Base-by-base conservation (phyloP, 2,888 invertebrate genomes). In the Eupithecia subfuscata region DNA sequence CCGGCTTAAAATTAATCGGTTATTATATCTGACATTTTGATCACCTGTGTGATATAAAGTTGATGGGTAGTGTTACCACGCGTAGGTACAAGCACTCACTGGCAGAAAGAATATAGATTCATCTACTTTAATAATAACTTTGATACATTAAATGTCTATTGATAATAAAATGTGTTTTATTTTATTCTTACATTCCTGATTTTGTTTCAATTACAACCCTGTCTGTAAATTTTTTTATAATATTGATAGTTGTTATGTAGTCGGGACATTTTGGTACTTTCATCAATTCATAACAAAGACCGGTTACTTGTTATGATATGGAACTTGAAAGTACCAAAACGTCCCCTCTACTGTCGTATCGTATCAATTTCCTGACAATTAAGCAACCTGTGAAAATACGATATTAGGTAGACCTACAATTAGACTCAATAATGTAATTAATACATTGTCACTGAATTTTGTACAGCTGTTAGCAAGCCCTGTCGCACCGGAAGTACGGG, bases 1-100 rank as follows among this genome's bases (percentile, higher is more conserved):
- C 83, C 81, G 83, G 82, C 80, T 82, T 80, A 76, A 78, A 71
- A 74, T 70, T 75, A 82, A 82, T 75, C 75, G 73, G 79, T 81
- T 85, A 84, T 86, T 85, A 86, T 82, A 82, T 74, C 74, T 87
- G 87, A 86, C 87, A 86, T 87, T 87, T 84, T 81, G 85, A 82
- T 86, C 84, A 87, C 82, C 85, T 84, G 87, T 84, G 82, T 73
- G 82, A 48, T 75, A 72, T 75, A 79, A 76, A 81, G 82, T 74
- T 83, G 48, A 70, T 69, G 73, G 45, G 52, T 37, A 60, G 37
- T 68, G 68, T 68, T 68, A 68, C 43, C 14, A 25, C 34, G 18
- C 34, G 30, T 34, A 18, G 34, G 18, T 64, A 64, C 8, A 43
- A 40, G 5, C n/a, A 65, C 12, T 40, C 43, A 43, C 1, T 37